Base-by-base conservation (phyloP, 1,140 invertebrate genomes). In the Trialeurodes vaporariorum region DNA sequence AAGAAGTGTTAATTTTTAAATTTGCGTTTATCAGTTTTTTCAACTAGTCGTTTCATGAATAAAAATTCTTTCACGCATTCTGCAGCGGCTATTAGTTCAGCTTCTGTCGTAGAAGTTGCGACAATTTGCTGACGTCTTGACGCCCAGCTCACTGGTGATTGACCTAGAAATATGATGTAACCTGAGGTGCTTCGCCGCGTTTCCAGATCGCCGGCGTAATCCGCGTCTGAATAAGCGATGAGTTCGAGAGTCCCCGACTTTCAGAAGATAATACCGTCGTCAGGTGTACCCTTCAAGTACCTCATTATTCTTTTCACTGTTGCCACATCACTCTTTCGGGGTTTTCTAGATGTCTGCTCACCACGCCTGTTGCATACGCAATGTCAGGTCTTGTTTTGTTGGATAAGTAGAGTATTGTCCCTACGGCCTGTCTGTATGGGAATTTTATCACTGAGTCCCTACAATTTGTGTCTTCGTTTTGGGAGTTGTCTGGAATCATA, bases 361-460 rank as follows among this genome's bases (percentile, higher is more conserved):
- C 61, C 24, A 68, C 63, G 25, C 66, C 72, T 0, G 79, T 75
- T 21, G 76, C 71, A 68, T 71, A 79, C 0, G 72, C 64, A 11
- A 80, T 72, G 68, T 79, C 78, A 25, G 76, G 77, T 25, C 77
- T 63, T 1, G 77, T 75, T 12, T 66, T 67, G 25, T 71, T 65
- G 24, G 75, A 66, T 1, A 76, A 49, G 69, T 79, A 78, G 25
- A 79, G 26, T 21, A 79, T 65, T 24, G 59, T 65, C 22, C 76
- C 76, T 23, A 77, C 69, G 13, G 72, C 59, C 25, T 76, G 65
- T 27, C 71, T 71, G 63, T 72, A 78, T 25, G 68, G 49, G 40
- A 73, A 25, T 59, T 25, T 67, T 23, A 26, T 71, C 68, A 9
- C 62, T 27, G 25, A 64, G 64, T 69, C 62, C 64, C 65, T 25